A percentile compares a stretch with the other conserved stretches of the same genome.
These are phyloP conservation scores for Sweltsa coloradensis DNA, from an alignment of 1,140 invertebrate species.

Conservation along the genomic window DNA sequence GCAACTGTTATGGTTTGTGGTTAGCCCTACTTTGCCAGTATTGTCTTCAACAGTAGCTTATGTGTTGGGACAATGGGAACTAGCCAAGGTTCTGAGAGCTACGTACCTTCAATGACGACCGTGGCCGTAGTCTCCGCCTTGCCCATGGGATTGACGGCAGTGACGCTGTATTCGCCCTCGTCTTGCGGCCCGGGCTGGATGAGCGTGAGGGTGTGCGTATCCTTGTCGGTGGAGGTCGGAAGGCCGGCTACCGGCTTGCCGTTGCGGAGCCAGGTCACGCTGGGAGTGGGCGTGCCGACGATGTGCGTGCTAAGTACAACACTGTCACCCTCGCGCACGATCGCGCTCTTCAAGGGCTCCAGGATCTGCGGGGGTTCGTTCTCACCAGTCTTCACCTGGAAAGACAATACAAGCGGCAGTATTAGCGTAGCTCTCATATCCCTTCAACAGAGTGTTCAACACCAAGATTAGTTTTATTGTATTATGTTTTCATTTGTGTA, in stretches of 20 bases:
- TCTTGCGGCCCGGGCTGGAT: slow-evolving; percentile 46
- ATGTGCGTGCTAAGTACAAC: slow-evolving; percentile 63
- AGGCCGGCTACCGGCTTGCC: slow-evolving; percentile 45
- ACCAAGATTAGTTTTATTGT: too few species aligned
- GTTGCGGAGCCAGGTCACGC: slow-evolving; percentile 67
- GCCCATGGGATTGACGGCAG: slow-evolving; percentile 66
- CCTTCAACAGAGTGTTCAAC: too few species aligned
- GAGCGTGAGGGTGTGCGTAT: slow-evolving; percentile 55
- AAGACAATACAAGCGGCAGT: too few species aligned
- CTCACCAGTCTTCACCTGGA: slow-evolving; percentile 47
- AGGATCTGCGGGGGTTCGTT: slow-evolving; percentile 68
- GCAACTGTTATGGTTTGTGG: too few species aligned
- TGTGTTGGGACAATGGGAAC: slow-evolving; percentile 4
- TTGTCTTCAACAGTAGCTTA: too few species aligned
- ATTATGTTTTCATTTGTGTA: too few species aligned
- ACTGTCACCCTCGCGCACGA: slow-evolving; percentile 64
- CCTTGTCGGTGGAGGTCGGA: slow-evolving; percentile 41
- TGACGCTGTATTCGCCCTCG: slow-evolving; percentile 65
- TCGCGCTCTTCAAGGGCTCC: slow-evolving; percentile 59
- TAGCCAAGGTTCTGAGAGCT: too few species aligned
- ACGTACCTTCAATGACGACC: slow-evolving; percentile 69
- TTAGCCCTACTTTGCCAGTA: too few species aligned
- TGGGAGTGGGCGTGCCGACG: slow-evolving; percentile 66
- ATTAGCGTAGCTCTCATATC: not conserved
- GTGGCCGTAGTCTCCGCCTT: slow-evolving; percentile 58